Conservation (phyloP, 53 echinoderm and acorn worm genomes). For the Crossaster papposus region DNA sequence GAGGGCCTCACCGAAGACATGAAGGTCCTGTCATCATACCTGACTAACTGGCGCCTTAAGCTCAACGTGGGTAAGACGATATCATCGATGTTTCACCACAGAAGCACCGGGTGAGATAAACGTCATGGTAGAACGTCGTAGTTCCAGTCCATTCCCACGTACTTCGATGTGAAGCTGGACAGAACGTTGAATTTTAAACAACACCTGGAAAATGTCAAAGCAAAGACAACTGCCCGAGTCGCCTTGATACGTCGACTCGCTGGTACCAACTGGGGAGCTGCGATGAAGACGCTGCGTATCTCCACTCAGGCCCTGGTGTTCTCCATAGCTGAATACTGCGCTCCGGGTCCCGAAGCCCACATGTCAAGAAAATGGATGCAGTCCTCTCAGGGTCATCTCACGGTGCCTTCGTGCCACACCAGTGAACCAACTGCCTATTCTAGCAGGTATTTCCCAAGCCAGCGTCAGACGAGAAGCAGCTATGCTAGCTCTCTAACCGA, state of each 20-base stretch:
- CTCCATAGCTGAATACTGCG: conserved; percentile 7
- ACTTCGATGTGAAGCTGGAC: conserved; percentile 61
- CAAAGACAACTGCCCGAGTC: no score
- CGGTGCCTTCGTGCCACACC: not conserved
- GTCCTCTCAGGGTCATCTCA: not conserved
- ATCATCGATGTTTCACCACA: conserved; percentile 6
- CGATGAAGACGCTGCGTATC: conserved; percentile 11
- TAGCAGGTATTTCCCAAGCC: not conserved
- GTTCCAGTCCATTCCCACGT: not conserved
- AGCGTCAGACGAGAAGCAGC: not conserved
- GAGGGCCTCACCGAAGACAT: not conserved
- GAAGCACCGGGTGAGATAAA: not conserved
- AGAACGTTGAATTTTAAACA: conserved; percentile 31
- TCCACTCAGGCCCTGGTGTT: conserved; percentile 15
- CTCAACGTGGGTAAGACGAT: conserved; percentile 2
- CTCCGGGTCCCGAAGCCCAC: not conserved
- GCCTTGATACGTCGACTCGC: no score
- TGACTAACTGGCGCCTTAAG: conserved; percentile 12
- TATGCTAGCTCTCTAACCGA: not conserved
- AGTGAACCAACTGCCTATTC: no score
- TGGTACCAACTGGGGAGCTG: conserved; percentile 12
- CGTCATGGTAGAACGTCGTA: not conserved
- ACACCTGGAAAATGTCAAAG: conserved; percentile 37
- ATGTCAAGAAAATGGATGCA: not conserved
- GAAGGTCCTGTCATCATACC: not conserved